phyloP scores from a whole-genome alignment of 2,888 invertebrate genomes.

The Amphipyra tragopoginis region DNA sequence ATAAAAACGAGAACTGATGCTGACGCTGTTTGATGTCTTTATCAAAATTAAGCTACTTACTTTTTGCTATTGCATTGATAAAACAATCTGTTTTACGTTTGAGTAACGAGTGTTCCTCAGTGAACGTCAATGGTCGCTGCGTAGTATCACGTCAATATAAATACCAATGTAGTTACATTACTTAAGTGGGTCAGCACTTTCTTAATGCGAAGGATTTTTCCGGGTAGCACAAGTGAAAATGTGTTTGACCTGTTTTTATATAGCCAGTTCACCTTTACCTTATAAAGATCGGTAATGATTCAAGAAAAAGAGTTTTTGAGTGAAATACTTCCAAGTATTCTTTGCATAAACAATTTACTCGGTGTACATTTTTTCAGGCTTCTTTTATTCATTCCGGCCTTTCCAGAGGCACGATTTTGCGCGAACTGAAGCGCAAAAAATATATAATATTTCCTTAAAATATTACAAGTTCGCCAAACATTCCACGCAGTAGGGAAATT shows the following conservation, averaged over 20 bases:
- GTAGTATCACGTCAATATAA: too few relatives aligned
- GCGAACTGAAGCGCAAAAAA: background rate
- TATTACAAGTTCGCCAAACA: slow-evolving; percentile 28
- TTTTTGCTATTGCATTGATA: too few relatives aligned
- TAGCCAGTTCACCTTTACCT: slow-evolving; percentile 2
- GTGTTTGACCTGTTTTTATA: background rate
- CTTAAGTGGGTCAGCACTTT: slow-evolving; percentile 26
- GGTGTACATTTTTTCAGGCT: too few relatives aligned
- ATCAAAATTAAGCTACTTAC: too few relatives aligned
- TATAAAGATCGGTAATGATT: background rate
- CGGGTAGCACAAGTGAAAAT: slow-evolving; percentile 12
- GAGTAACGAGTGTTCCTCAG: too few relatives aligned
- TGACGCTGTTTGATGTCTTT: too few relatives aligned
- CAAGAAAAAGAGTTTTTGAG: too few relatives aligned
- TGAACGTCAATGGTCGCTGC: too few relatives aligned
- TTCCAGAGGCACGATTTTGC: background rate
- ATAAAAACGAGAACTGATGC: too few relatives aligned
- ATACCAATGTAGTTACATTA: too few relatives aligned
- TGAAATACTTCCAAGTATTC: background rate
- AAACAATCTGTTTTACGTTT: too few relatives aligned
- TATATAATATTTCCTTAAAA: slow-evolving; percentile 7
- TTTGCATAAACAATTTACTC: background rate
- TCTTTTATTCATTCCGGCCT: background rate
- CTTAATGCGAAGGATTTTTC: slow-evolving; percentile 24
- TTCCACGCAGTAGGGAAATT: slow-evolving; percentile 4